phyloP scores from a whole-genome alignment of 2,797 vertebrate species.

The Arremon brunneinucha region DNA sequence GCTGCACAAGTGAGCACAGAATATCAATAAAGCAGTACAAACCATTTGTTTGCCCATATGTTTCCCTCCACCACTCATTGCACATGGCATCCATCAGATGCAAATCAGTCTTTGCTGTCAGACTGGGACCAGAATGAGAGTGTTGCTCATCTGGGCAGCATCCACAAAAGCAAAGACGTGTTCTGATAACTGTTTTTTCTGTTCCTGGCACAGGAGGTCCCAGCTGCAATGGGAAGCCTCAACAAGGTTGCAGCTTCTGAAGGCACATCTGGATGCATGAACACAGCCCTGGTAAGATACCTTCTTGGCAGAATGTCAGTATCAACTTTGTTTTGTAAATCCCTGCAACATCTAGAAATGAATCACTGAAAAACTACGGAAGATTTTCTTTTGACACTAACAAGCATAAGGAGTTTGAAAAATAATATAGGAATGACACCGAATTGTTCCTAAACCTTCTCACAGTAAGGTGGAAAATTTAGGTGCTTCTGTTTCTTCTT shows the following conservation, averaged over 20 bases:
- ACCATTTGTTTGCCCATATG: neutral
- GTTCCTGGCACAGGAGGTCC: neutral
- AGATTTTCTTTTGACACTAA: neutral
- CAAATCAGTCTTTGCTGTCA: neutral
- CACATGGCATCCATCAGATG: neutral
- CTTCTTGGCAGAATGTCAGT: neutral
- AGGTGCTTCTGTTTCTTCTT: neutral
- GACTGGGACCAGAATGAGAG: neutral
- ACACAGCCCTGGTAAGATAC: accelerated
- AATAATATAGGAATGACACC: neutral
- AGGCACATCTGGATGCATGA: neutral
- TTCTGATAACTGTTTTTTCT: neutral
- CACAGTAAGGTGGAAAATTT: neutral
- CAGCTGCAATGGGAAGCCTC: neutral
- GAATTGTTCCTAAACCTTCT: neutral
- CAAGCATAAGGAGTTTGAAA: neutral
- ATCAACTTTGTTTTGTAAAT: neutral
- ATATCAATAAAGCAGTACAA: neutral
- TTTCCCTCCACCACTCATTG: neutral
- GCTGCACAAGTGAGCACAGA: neutral
- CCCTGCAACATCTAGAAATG: neutral
- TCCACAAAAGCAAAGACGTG: neutral
- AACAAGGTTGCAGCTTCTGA: neutral
- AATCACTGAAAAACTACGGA: neutral
- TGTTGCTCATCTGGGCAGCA: neutral